Conservation (phyloP, 2,888 invertebrate genomes). For the Bruchidius siliquastri region DNA sequence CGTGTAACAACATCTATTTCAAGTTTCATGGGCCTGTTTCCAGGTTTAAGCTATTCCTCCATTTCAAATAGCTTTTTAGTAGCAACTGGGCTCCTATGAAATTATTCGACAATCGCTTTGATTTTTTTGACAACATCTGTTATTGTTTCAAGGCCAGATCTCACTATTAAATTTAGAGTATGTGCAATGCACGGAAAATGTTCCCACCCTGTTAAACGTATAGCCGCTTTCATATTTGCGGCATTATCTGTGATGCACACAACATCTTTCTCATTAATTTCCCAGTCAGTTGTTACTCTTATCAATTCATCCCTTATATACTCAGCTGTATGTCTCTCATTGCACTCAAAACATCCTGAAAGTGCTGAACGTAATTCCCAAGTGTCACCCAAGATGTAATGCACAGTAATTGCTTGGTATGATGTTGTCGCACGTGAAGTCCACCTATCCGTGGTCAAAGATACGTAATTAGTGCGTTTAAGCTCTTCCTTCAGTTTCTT, state of each 20-base stretch:
- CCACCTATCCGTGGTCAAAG: slow-evolving; percentile 12
- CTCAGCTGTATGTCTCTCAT: slow-evolving; percentile 12
- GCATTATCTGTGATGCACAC: slow-evolving; percentile 11
- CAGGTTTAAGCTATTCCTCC: slow-evolving; percentile 4
- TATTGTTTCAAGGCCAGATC: slow-evolving; percentile 5
- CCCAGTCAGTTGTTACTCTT: slow-evolving; percentile 9
- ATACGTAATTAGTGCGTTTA: slow-evolving; percentile 13
- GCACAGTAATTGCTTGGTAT: slow-evolving; percentile 7
- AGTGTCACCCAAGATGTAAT: slow-evolving; percentile 11
- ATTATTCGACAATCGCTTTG: slow-evolving; percentile 9
- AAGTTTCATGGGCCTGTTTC: neutral
- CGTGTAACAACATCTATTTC: neutral
- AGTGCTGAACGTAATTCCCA: slow-evolving; percentile 8
- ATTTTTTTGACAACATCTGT: slow-evolving; percentile 8
- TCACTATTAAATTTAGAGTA: slow-evolving; percentile 12
- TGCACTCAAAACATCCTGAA: slow-evolving; percentile 11
- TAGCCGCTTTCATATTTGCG: slow-evolving; percentile 11
- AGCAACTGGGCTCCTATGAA: slow-evolving; percentile 9
- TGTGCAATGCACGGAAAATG: slow-evolving; percentile 13
- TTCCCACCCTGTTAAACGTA: slow-evolving; percentile 5
- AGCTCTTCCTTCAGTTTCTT: slow-evolving; percentile 12
- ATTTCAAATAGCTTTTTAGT: slow-evolving; percentile 9
- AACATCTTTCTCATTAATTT: slow-evolving; percentile 8
- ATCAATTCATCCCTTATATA: slow-evolving; percentile 9
- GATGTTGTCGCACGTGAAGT: slow-evolving; percentile 10